These are phyloP conservation scores for Crossaster papposus DNA, from an alignment of 53 echinoderm and acorn worm species.

Conservation along the genomic window DNA sequence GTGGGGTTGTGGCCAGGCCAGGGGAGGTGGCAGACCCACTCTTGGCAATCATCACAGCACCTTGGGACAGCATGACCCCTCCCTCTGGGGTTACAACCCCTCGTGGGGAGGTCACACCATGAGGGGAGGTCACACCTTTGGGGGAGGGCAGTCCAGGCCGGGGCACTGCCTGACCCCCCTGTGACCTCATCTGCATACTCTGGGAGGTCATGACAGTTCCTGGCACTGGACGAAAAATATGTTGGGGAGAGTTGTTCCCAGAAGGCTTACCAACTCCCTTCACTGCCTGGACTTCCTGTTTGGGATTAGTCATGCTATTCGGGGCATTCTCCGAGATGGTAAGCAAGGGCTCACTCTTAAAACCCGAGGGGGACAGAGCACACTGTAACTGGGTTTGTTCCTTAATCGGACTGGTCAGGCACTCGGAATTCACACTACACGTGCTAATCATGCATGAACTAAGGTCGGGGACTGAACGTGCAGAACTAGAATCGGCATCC, in stretches of 20 bases:
- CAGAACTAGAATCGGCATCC: conserved; percentile 49
- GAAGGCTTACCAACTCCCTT: conserved; percentile 1
- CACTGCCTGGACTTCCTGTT: neutral
- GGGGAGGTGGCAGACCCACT: conserved; percentile 51
- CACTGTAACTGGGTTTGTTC: conserved; percentile 22
- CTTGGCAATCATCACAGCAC: conserved; percentile 49
- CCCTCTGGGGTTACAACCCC: conserved; percentile 59
- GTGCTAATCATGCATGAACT: conserved; percentile 51
- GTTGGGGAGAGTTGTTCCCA: neutral
- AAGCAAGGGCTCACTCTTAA: conserved; percentile 63
- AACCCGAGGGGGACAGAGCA: conserved; percentile 47
- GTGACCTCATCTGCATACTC: conserved; percentile 47
- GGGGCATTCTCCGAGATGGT: conserved; percentile 35
- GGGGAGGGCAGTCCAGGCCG: conserved; percentile 15
- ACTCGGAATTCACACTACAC: conserved; percentile 58
- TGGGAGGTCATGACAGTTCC: conserved; percentile 48
- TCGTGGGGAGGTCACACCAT: conserved; percentile 30
- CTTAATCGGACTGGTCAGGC: conserved; percentile 32
- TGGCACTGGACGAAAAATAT: neutral
- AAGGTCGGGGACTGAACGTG: conserved; percentile 59
- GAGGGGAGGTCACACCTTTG: conserved; percentile 26
- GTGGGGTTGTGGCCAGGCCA: conserved; percentile 51
- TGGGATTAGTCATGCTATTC: conserved; percentile 36
- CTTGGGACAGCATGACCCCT: conserved; percentile 54
- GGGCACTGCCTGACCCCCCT: conserved; percentile 18